Base-by-base conservation (phyloP, 2,888 invertebrate species). In the Nemurella pictetii region DNA sequence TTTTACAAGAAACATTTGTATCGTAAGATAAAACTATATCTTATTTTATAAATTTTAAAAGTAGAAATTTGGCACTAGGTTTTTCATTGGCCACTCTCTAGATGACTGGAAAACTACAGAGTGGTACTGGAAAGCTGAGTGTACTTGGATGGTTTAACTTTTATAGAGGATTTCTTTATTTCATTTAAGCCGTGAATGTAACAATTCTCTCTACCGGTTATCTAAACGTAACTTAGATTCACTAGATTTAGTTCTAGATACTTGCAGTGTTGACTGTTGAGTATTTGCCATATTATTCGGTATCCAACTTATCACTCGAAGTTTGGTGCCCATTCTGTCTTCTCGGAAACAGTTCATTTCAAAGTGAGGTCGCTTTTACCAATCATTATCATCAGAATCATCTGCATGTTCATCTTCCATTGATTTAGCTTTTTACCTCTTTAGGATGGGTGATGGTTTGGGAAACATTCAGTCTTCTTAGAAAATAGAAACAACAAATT, bases 41-140 rank as follows among this genome's bases (percentile, higher is more conserved):
- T 78, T 78, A 28, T 28, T 78, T 12, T 30, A 28, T 29, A n/a
- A 20, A n/a, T 78, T 29, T 27, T 9, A 28, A 78, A 29, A 28
- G 28, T 29, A 20, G 26, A 29, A 30, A 26, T 20, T 78, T 27
- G 28, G 28, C 30, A 78, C 78, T 30, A 12, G 78, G 78, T 30
- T 78, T 78, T 78, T 78, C 78, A 78, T 78, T 78, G 20, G n/a
- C 28, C 27, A 78, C 78, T 78, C 78, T 28, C 5, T 74, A 5
- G 20, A 78, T 26, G 2, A 75, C 12, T n/a, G 27, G n/a, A 75
- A 5, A 26, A 7, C 1, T 28, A 2, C 7, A 75, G 78, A 78
- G 78, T 78, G 78, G 30, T n/a, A 78, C 78, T 78, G 78, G 78
- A 30, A 78, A 78, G 30, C 30, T 30, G 29, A 29, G 78, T 78